phyloP scores from a whole-genome alignment of 1,140 invertebrate species.

The Drosophila micromelanica region DNA sequence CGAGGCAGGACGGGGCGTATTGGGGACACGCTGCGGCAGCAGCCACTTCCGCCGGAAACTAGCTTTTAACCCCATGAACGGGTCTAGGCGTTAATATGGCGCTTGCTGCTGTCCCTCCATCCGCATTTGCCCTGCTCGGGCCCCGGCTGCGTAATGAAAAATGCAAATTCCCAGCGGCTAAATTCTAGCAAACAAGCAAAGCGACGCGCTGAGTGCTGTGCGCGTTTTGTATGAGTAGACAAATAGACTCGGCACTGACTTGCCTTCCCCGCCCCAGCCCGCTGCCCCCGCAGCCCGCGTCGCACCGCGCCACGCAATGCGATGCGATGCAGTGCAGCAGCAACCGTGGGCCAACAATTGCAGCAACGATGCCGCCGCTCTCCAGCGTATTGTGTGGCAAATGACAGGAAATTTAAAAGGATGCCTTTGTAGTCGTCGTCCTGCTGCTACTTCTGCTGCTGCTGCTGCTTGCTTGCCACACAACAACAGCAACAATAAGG shows the following conservation, averaged over 20 bases:
- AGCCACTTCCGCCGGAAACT: slow-evolving; percentile 81
- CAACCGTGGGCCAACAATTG: slow-evolving; percentile 47
- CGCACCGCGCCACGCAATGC: not conserved
- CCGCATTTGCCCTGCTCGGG: slow-evolving; percentile 5
- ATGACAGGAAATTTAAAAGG: slow-evolving; percentile 83
- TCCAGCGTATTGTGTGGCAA: slow-evolving; percentile 82
- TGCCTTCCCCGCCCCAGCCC: slow-evolving; percentile 6
- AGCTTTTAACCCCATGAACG: slow-evolving; percentile 82
- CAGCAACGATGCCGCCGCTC: slow-evolving; percentile 63
- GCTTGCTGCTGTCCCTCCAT: slow-evolving; percentile 34
- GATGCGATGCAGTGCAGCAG: slow-evolving; percentile 20
- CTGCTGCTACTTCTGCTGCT: slow-evolving; percentile 38
- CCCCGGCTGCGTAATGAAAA: slow-evolving; percentile 73
- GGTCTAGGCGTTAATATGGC: slow-evolving; percentile 81
- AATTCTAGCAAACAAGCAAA: slow-evolving; percentile 82
- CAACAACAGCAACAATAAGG: slow-evolving; percentile 38
- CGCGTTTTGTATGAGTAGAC: slow-evolving; percentile 60
- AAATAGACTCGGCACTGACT: slow-evolving; percentile 59
- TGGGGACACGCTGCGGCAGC: slow-evolving; percentile 66
- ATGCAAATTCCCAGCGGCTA: slow-evolving; percentile 82
- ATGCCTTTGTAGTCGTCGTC: slow-evolving; percentile 78
- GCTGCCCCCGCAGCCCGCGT: not conserved
- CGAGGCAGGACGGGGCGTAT: not conserved
- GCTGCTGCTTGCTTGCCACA: slow-evolving; percentile 33
- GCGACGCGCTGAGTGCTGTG: slow-evolving; percentile 71